Evolutionary conservation across 2,888 invertebrate species (phyloP), one percentile per base, ranked within the genome.

Genomic region (Tubulanus polymorphus): DNA sequence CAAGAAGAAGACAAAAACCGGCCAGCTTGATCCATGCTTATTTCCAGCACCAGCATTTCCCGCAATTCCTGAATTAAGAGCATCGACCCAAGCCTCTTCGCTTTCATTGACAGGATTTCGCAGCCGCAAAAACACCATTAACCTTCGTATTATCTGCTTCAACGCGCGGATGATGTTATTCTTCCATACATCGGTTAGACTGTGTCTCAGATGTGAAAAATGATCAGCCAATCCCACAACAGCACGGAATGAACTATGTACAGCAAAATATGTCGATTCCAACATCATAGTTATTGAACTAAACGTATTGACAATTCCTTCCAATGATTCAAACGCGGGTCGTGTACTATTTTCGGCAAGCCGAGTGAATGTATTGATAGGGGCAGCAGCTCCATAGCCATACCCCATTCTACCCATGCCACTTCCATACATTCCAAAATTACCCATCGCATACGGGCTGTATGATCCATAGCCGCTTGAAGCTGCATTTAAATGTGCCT

Each of bases 201-300:
- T 86, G 2, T 87, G 85, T 59, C 90, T 84, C 56, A 96, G 80
- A 48, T 90, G 84, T 2, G 91, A 89, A 75, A 97, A 89, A 80
- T 96, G 95, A 64, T 97, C 95, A 6, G 95, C 95, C 1, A 97
- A 94, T 57, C 94, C 93, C 51, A 97, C 82, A 62, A 97, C 91
- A 51, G 97, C 96, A 69, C 91, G 85, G 76, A 96, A 97, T 0
- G 96, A 95, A 78, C 90, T 94, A 23, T 93, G 92, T 71, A 97
- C 85, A 2, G 96, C 95, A 75, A 91, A 90, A 78, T 93, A 95
- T 46, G 96, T 95, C 25, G 94, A 95, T 73, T 96, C 96, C 54
- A 97, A 79, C 93, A 97, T 94, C 85, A 93, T 91, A 2, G 94
- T 91, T 2, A 97, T 86, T 51, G 96, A 94, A 20, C 90, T 89